phyloP scores from a whole-genome alignment of 2,113 vertebrate species.

The Campylomormyrus tamandua region DNA sequence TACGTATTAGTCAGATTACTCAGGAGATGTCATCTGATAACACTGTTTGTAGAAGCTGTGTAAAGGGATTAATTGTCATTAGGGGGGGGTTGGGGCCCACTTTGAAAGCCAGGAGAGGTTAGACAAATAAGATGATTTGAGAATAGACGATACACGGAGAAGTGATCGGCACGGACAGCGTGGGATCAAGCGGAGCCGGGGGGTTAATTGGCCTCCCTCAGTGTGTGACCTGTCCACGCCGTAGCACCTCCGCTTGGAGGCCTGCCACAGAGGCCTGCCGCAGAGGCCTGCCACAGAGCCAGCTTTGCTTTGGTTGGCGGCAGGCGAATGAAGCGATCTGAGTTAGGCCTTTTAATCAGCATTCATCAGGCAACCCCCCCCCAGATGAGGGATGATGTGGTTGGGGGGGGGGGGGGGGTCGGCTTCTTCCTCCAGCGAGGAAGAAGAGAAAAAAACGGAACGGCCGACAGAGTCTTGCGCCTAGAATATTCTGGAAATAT shows the following conservation, averaged over 20 bases:
- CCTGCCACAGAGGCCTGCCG: constrained; percentile 38
- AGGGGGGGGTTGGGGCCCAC: neutral
- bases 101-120: neutral
- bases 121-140: neutral
- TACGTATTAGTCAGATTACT: neutral
- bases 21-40: constrained; percentile 1
- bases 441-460: constrained; percentile 21
- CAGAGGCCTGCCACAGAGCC: constrained; percentile 32
- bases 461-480: constrained; percentile 24
- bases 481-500: neutral
- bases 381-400: neutral
- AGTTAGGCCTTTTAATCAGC: neutral
- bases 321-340: constrained; percentile 20
- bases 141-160: neutral
- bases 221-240: neutral
- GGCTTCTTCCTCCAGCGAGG: neutral
- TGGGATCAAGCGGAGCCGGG: neutral
- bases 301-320: constrained; percentile 44
- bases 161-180: neutral
- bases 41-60: neutral
- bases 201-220: neutral
- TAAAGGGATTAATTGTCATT: constrained; percentile 13
- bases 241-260: constrained; percentile 29
- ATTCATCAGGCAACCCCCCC: neutral
- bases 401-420: neutral